Evolutionary conservation across 2,797 vertebrate species (phyloP).

Genomic region (Gymnoscopelus microlampas): DNA sequence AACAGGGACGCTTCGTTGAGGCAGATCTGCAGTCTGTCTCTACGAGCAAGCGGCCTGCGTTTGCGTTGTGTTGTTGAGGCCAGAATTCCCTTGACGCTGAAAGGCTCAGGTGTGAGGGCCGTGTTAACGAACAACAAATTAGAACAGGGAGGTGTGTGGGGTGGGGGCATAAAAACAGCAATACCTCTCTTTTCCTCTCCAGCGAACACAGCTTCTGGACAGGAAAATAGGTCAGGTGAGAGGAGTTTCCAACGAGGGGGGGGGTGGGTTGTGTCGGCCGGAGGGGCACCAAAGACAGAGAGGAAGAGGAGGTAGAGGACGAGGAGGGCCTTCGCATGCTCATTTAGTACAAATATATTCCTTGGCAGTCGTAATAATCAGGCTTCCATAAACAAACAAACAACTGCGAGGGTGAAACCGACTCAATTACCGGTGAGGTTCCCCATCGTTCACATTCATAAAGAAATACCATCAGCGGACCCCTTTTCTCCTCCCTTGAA

Average conservation of each 20-base stretch:
- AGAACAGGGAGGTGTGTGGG: conserved; percentile 65
- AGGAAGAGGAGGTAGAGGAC: conserved; percentile 51
- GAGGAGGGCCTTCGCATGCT: conserved; percentile 42
- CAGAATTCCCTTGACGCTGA: conserved; percentile 63
- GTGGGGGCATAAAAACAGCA: conserved; percentile 45
- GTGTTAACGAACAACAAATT: conserved; percentile 81
- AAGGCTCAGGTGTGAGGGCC: conserved; percentile 82
- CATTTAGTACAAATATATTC: conserved; percentile 77
- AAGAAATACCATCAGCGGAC: conserved; percentile 84
- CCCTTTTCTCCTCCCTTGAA: conserved; percentile 87
- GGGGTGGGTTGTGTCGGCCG: conserved; percentile 23
- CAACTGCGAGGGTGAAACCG: conserved; percentile 78
- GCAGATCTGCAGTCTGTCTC: conserved; percentile 23
- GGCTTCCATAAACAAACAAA: conserved; percentile 81
- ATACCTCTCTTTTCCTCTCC: conserved; percentile 76
- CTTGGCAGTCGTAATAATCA: conserved; percentile 79
- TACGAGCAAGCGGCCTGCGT: conserved; percentile 51
- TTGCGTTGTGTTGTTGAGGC: conserved; percentile 63
- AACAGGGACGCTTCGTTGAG: conserved; percentile 31
- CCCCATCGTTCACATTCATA: conserved; percentile 80
- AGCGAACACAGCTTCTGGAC: conserved; percentile 73
- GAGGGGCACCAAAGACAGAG: conserved; percentile 39
- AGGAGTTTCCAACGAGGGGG: conserved; percentile 37
- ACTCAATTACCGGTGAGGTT: conserved; percentile 77
- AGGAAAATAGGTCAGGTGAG: conserved; percentile 82